A percentile compares a stretch with the other conserved stretches of the same genome.
Conservation (phyloP, 1,140 invertebrate species). For the Drosophila pseudoobscura region DNA sequence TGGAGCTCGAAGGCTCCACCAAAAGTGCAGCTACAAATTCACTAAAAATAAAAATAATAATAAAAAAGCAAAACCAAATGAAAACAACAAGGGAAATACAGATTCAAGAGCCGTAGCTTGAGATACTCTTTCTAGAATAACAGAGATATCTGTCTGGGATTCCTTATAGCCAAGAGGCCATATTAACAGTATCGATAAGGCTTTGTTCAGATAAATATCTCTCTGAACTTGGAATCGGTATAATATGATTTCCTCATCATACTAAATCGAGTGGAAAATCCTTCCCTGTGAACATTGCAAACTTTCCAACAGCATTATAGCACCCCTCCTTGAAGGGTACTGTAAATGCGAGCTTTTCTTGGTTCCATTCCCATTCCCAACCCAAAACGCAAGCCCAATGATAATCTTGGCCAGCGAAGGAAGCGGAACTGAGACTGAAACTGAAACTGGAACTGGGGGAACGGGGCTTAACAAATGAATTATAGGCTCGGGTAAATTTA, state of each 20-base stretch:
- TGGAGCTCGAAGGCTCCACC: conserved; percentile 41
- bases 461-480: conserved; percentile 72
- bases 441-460: conserved; percentile 8
- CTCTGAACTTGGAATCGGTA: too few species aligned
- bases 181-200: too few species aligned
- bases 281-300: background rate
- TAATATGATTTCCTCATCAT: too few species aligned
- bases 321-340: conserved; percentile 8
- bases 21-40: conserved; percentile 76
- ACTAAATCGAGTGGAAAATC: background rate
- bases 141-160: too few species aligned
- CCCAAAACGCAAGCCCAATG: conserved; percentile 19
- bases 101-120: background rate
- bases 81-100: conserved; percentile 3
- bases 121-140: conserved; percentile 9
- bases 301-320: background rate
- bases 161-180: too few species aligned
- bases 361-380: conserved; percentile 1
- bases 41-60: conserved; percentile 59
- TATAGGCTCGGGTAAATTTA: conserved; percentile 75
- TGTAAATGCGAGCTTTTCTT: conserved; percentile 29
- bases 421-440: conserved; percentile 6
- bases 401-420: conserved; percentile 43
- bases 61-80: conserved; percentile 33
- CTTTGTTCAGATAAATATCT: too few species aligned